Base-by-base conservation (phyloP, 2,888 invertebrate species). In the Thecophora atra region DNA sequence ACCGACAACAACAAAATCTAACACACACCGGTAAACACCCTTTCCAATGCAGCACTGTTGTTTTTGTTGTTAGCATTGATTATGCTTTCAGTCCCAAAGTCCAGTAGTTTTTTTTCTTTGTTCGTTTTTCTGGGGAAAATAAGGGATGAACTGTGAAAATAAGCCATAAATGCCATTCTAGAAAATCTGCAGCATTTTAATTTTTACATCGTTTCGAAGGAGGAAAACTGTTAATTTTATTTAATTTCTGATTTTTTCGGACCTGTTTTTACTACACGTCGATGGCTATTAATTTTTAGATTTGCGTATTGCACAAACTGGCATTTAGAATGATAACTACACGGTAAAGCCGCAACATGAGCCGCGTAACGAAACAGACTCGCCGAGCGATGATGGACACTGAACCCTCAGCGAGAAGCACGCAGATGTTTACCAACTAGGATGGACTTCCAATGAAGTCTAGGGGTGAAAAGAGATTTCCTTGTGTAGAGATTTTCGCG, bases 351-450 rank as follows among this genome's bases (percentile, higher is more conserved):
- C 47, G 21, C 6, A 3, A 62, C 28, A 21, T 11, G 37, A 63
- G 19, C 30, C 21, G 5, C 76, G 81, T 80, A 37, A 37, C 80
- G 80, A 76, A 79, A 76, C 77, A 79, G 82, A 83, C 82, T 83
- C 80, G n/a, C n/a, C n/a, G n/a, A 77, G 73, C 76, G 72, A 63
- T 68, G 79, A 76, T 81, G 82, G 83, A 78, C 79, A 82, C 77
- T 81, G 82, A 83, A 83, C 83, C 79, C 79, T 73, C 73, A 63
- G 52, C n/a, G n/a, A n/a, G n/a, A n/a, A n/a, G n/a, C n/a, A n/a
- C n/a, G n/a, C 69, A 64, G 24, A 17, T 19, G 42, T 70, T 58
- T 68, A 64, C 71, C 76, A 68, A 72, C 63, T 65, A 42, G 71
- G 30, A 51, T 60, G 64, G 71, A n/a, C n/a, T n/a, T n/a, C n/a